Evolutionary conservation across 2,797 vertebrate genomes (phyloP).

Genomic region (Halcyon badia): DNA sequence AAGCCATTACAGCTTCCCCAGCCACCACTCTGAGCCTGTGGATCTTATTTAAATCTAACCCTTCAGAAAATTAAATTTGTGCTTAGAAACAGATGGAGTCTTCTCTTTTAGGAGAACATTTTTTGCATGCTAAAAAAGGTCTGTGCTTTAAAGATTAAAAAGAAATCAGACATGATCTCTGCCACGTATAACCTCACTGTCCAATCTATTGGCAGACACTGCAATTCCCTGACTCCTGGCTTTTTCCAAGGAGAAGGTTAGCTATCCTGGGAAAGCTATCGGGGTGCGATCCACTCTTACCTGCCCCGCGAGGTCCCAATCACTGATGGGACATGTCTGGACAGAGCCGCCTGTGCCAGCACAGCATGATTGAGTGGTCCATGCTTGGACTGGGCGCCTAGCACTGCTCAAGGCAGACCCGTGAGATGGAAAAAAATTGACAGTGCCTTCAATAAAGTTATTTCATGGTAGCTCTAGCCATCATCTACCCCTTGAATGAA

Average conservation of each 20-base stretch:
- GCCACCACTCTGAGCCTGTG: background rate
- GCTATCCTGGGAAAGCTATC: background rate
- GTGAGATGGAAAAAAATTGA: background rate
- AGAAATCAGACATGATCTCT: background rate
- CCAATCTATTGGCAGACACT: background rate
- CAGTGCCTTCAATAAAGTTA: background rate
- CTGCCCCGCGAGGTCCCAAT: background rate
- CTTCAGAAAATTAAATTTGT: conserved; percentile 18
- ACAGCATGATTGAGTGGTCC: background rate
- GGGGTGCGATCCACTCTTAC: background rate
- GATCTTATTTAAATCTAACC: conserved; percentile 44
- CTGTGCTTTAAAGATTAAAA: conserved; percentile 1
- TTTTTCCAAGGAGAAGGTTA: background rate
- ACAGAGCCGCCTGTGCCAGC: background rate
- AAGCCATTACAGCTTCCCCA: background rate
- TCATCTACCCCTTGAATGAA: background rate
- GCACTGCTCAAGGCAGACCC: background rate
- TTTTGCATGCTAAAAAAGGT: conserved; percentile 25
- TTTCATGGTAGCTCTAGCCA: background rate
- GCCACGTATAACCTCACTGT: background rate
- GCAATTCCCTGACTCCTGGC: background rate
- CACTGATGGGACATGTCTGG: background rate
- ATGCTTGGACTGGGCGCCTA: rapidly evolving
- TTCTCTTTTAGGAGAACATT: conserved; percentile 37
- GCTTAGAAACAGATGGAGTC: conserved; percentile 45